phyloP scores from a whole-genome alignment of 2,888 invertebrate species.

The Bibio marci region DNA sequence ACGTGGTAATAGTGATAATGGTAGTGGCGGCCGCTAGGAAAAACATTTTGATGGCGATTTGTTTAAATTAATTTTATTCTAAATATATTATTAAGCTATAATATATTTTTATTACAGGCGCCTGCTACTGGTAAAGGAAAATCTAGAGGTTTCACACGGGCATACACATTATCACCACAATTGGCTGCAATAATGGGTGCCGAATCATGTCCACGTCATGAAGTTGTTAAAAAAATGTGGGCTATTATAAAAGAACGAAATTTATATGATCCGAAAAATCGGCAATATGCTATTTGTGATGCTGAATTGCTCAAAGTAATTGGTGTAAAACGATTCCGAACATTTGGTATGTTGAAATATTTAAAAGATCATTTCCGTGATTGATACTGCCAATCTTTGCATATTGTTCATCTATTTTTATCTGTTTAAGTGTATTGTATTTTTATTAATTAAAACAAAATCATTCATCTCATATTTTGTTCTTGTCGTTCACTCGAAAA shows the following conservation, averaged over 20 bases:
- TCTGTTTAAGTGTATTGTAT: too few relatives aligned
- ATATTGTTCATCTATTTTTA: too few relatives aligned
- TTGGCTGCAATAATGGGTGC: conserved; percentile 65
- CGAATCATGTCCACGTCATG: conserved; percentile 69
- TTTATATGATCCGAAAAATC: conserved; percentile 84
- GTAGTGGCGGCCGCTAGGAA: too few relatives aligned
- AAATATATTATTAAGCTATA: background rate
- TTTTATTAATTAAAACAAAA: too few relatives aligned
- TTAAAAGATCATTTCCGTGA: conserved; percentile 75
- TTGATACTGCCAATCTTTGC: too few relatives aligned
- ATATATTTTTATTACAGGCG: too few relatives aligned
- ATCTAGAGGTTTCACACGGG: conserved; percentile 67
- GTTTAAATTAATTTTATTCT: background rate
- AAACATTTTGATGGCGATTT: too few relatives aligned
- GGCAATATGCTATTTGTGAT: conserved; percentile 88
- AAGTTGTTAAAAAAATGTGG: conserved; percentile 83
- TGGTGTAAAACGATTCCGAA: conserved; percentile 80
- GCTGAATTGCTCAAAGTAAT: conserved; percentile 77
- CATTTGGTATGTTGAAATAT: conserved; percentile 95
- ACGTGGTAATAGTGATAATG: too few relatives aligned
- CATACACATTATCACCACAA: conserved; percentile 69
- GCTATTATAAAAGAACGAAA: conserved; percentile 76
- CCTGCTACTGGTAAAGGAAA: conserved; percentile 30
- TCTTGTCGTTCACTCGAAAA: too few relatives aligned
- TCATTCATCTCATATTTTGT: too few relatives aligned